Percentiles rank a stretch among this genome's conserved stretches.
These are phyloP conservation scores for Antennarius maculatus DNA, from an alignment of 2,797 vertebrate genomes.

Conservation along the genomic window DNA sequence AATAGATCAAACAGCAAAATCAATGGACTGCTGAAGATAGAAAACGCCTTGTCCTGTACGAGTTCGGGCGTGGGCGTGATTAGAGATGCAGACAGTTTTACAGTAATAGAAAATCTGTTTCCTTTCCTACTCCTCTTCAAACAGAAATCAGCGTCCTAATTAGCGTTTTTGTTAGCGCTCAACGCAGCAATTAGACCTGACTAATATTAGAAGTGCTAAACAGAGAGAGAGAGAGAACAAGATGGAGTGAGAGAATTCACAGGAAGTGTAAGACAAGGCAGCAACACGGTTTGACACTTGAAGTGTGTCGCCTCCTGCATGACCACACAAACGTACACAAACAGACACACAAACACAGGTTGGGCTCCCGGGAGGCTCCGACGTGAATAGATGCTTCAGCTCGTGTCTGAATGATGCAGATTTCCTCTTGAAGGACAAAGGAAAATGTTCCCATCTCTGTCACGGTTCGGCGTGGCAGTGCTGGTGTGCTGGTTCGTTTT, in stretches of 20 bases:
- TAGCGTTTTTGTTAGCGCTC: constrained; percentile 49
- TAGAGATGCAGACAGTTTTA: too few relatives aligned
- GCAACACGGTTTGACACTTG: constrained; percentile 18
- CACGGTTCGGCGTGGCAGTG: too few relatives aligned
- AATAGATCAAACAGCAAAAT: constrained; percentile 17
- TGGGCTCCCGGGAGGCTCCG: constrained; percentile 15
- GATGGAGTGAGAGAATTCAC: constrained; percentile 11
- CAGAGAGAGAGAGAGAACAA: constrained; percentile 1
- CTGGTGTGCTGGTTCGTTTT: too few relatives aligned
- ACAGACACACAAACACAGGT: constrained; percentile 13
- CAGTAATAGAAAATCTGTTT: background rate
- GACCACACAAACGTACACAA: constrained; percentile 6
- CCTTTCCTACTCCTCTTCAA: constrained; percentile 32
- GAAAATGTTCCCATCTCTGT: constrained; percentile 7
- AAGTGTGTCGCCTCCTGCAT: constrained; percentile 14
- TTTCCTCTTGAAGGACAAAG: constrained; percentile 24
- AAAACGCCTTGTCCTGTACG: background rate
- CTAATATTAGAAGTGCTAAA: constrained; percentile 56
- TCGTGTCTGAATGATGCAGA: constrained; percentile 26
- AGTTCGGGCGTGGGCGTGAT: constrained; percentile 4
- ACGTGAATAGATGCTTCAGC: constrained; percentile 18
- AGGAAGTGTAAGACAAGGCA: background rate
- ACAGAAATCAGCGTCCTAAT: constrained; percentile 49
- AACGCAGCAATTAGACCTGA: constrained; percentile 55
- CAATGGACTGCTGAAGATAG: background rate